phyloP scores from a whole-genome alignment of 1,140 invertebrate genomes.

The Aphaenogaster floridana region DNA sequence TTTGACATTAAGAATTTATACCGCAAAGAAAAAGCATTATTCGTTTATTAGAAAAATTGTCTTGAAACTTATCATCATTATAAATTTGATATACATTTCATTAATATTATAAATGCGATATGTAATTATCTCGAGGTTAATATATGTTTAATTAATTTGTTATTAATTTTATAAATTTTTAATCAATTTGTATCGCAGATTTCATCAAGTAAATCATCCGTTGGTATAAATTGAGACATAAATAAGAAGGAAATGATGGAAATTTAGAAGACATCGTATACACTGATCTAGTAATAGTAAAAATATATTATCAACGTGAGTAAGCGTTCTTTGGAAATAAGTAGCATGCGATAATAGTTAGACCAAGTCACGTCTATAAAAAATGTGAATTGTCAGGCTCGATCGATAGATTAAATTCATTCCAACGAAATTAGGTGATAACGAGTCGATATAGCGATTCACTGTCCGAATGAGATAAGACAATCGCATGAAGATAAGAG shows the following conservation, averaged over 20 bases:
- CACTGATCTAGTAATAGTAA: not conserved
- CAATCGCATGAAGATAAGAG: not conserved
- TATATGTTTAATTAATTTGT: not conserved
- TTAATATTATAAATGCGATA: not conserved
- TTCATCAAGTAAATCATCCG: not conserved
- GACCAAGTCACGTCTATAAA: not conserved
- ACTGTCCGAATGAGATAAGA: no score
- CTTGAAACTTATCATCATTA: constrained; percentile 4
- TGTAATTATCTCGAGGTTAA: not conserved
- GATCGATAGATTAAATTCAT: constrained; percentile 5
- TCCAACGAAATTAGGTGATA: not conserved
- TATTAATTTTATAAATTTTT: not conserved
- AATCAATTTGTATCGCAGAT: not conserved
- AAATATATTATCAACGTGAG: constrained; percentile 20
- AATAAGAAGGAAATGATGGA: no score
- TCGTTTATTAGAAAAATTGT: not conserved
- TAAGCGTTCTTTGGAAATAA: constrained; percentile 13
- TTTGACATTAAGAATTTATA: constrained; percentile 1
- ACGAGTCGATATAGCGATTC: not conserved
- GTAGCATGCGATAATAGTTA: not conserved
- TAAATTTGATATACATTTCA: not conserved
- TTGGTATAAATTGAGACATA: not conserved
- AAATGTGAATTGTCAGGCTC: not conserved
- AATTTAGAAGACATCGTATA: not conserved
- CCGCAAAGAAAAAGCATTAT: not conserved